A percentile compares a stretch with the other conserved stretches of the same genome.
phyloP scores from a whole-genome alignment of 1,140 invertebrate genomes.

The Telenomus remus region DNA sequence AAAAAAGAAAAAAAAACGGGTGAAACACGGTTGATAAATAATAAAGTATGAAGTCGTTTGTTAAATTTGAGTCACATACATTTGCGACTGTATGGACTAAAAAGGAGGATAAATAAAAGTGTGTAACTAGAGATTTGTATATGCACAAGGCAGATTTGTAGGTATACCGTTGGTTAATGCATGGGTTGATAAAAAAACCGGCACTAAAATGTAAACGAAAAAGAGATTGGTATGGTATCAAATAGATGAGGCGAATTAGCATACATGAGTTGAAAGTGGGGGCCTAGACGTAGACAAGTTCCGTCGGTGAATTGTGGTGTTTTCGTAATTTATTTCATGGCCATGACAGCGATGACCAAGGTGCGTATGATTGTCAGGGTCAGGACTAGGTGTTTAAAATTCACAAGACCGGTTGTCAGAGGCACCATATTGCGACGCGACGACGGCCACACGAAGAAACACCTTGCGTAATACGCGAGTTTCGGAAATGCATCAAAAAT shows the following conservation, averaged over 20 bases:
- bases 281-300: constrained; percentile 8
- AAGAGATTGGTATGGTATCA: too few relatives aligned
- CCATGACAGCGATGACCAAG: constrained; percentile 44
- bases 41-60: too few relatives aligned
- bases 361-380: constrained; percentile 55
- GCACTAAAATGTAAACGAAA: too few relatives aligned
- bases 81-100: too few relatives aligned
- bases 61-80: too few relatives aligned
- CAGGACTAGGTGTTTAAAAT: constrained; percentile 57
- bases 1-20: too few relatives aligned
- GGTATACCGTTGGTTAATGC: too few relatives aligned
- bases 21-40: too few relatives aligned
- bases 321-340: constrained; percentile 47
- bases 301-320: constrained; percentile 28
- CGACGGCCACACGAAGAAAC: constrained; percentile 39
- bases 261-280: background rate
- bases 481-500: constrained; percentile 58
- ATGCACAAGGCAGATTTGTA: too few relatives aligned
- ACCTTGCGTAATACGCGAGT: constrained; percentile 57
- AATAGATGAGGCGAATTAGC: background rate
- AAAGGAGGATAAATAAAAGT: too few relatives aligned
- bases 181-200: too few relatives aligned
- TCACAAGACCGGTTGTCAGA: constrained; percentile 50
- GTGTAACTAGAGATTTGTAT: too few relatives aligned
- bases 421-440: constrained; percentile 51